Conservation (phyloP, 1,140 invertebrate species). For the Tenebrio molitor region DNA sequence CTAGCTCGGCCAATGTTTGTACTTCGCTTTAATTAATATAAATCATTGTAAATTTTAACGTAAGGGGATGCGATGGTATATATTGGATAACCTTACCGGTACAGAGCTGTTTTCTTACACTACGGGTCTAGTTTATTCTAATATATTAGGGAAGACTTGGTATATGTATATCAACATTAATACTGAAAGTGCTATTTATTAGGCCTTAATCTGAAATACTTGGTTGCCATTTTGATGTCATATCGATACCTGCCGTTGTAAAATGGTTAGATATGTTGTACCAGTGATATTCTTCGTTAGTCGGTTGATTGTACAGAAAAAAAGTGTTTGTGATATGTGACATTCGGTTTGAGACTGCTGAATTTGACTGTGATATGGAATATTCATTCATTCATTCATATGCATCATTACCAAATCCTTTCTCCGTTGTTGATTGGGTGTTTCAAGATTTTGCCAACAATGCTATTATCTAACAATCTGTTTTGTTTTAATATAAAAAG, state of each 20-base stretch:
- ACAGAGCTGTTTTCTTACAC: slow-evolving; percentile 28
- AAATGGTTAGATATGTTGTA: slow-evolving; percentile 41
- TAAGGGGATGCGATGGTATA: slow-evolving; percentile 19
- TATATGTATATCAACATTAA: slow-evolving; percentile 39
- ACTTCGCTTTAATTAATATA: slow-evolving; percentile 19
- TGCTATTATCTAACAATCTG: slow-evolving; percentile 26
- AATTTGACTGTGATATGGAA: slow-evolving; percentile 24
- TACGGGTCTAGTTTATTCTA: slow-evolving; percentile 38
- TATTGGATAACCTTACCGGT: slow-evolving; percentile 27
- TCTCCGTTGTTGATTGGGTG: slow-evolving; percentile 8
- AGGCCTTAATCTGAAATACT: slow-evolving; percentile 41
- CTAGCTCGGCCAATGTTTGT: slow-evolving; percentile 17
- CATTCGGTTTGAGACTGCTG: slow-evolving; percentile 18
- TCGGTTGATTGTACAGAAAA: slow-evolving; percentile 7
- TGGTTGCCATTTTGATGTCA: slow-evolving; percentile 40
- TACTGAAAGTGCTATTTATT: slow-evolving; percentile 38
- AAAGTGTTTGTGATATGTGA: slow-evolving; percentile 23
- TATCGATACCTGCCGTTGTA: slow-evolving; percentile 9
- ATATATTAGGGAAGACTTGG: slow-evolving; percentile 37
- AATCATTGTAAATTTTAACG: slow-evolving; percentile 30
- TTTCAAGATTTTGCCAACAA: slow-evolving; percentile 40
- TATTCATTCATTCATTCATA: slow-evolving; percentile 27
- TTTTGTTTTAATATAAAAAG: slow-evolving; percentile 36
- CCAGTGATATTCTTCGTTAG: slow-evolving; percentile 34
- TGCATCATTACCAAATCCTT: slow-evolving; percentile 39